Evolutionary conservation across 2,113 vertebrate species (phyloP), one percentile per base, ranked within the genome.

Genomic region (Empidonax traillii): DNA sequence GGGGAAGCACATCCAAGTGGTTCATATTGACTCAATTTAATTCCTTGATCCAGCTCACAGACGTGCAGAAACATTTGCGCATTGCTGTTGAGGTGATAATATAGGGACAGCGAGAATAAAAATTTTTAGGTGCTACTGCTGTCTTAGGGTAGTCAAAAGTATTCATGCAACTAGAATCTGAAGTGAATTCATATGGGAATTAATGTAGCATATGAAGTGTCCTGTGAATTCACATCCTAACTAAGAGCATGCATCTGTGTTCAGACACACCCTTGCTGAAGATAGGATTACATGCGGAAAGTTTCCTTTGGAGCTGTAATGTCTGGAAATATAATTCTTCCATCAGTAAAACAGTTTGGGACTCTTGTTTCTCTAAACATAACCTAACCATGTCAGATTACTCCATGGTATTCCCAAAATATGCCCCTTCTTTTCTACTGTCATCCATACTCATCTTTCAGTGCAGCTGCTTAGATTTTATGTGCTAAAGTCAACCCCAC

Each of bases 401-500:
- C 3, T 73, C 71, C 21, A 23, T 15, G 12, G 27, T 43, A 5
- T 51, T 90, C 25, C 55, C 39, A 78, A 80, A 84, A 43, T 46
- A 69, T 1, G 5, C 9, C 41, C 8, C 20, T 10, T 86, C 35
- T 89, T 89, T 95, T 63, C 44, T 87, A 6, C 39, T 84, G 43
- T 67, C 22, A 47, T 59, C n/a, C 52, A 14, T 72, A 27, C 18
- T 76, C 20, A 30, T 69, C n/a, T 81, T 93, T 73, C 55, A 65
- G 24, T 55, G 23, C 55, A 89, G 28, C 31, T 9, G 68, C 30
- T 62, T 71, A 53, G 39, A n/a, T 93, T 93, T 95, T 81, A 41
- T 52, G 7, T 74, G 33, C 83, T 84, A 23, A 89, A 90, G 74
- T 90, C 30, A 74, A 71, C 95, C 56, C 68, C 83, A 93, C 96